Evolutionary conservation across 2,797 vertebrate species (phyloP).

Genomic region (Sandelia bainsii): DNA sequence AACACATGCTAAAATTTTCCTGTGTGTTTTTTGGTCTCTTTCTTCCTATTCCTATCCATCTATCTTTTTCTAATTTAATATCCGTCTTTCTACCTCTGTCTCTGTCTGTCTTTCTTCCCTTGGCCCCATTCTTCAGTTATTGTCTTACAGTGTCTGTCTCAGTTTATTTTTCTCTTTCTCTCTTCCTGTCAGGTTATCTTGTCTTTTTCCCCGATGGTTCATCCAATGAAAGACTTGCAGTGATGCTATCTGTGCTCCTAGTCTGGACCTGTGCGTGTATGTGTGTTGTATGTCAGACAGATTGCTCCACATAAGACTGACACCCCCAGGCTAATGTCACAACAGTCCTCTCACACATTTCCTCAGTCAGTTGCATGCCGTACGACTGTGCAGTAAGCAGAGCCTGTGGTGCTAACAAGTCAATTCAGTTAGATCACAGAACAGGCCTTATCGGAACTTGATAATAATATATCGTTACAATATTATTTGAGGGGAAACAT

Average conservation of each 20-base stretch:
- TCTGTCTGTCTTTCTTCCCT: slow-evolving; percentile 30
- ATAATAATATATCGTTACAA: slow-evolving; percentile 53
- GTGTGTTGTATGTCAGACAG: slow-evolving; percentile 68
- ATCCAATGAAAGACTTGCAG: slow-evolving; percentile 71
- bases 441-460: slow-evolving; percentile 35
- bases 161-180: slow-evolving; percentile 18
- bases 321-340: slow-evolving; percentile 78
- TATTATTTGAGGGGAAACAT: slow-evolving; percentile 35
- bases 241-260: slow-evolving; percentile 69
- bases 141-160: slow-evolving; percentile 25
- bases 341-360: slow-evolving; percentile 75
- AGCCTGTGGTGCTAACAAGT: slow-evolving; percentile 58
- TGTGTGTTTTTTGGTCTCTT: background rate
- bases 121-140: slow-evolving; percentile 28
- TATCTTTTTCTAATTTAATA: slow-evolving; percentile 4
- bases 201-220: slow-evolving; percentile 59
- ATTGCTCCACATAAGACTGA: slow-evolving; percentile 77
- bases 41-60: background rate
- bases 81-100: slow-evolving; percentile 19
- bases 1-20: slow-evolving; percentile 7
- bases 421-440: slow-evolving; percentile 54
- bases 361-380: slow-evolving; percentile 66
- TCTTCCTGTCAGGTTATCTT: slow-evolving; percentile 50
- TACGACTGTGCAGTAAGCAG: slow-evolving; percentile 51
- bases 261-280: slow-evolving; percentile 53